These are phyloP conservation scores for Chloroceryle inda DNA, from an alignment of 2,797 vertebrate genomes.

Conservation along the genomic window DNA sequence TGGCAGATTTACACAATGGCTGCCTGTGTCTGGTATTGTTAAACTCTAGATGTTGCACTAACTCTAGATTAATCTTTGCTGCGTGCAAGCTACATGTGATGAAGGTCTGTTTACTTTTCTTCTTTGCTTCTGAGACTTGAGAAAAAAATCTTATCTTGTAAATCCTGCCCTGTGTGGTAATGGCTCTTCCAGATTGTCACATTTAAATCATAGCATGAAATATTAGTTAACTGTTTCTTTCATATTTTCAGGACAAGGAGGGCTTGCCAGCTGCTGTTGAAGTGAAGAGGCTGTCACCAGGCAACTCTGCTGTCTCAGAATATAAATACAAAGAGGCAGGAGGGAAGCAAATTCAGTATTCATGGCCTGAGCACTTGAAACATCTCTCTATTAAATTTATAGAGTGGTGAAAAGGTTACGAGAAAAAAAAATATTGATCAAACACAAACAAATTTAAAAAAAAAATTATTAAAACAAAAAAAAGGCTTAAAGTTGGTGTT, in stretches of 20 bases:
- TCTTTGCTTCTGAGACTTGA: slow-evolving; percentile 20
- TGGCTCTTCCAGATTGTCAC: slow-evolving; percentile 27
- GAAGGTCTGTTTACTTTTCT: slow-evolving; percentile 10
- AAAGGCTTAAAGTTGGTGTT: neutral
- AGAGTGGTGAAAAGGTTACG: slow-evolving; percentile 44
- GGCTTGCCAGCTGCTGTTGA: slow-evolving; percentile 63
- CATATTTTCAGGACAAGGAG: slow-evolving; percentile 33
- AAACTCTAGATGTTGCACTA: neutral
- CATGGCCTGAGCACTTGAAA: slow-evolving; percentile 43
- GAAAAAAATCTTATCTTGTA: slow-evolving; percentile 33
- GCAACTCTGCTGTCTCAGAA: slow-evolving; percentile 47
- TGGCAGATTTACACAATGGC: neutral
- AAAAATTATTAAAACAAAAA: neutral
- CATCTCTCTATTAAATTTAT: slow-evolving; percentile 61
- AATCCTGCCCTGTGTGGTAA: neutral
- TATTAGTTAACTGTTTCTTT: slow-evolving; percentile 57
- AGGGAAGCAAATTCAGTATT: slow-evolving; percentile 45
- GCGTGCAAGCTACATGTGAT: neutral
- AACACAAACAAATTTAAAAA: neutral
- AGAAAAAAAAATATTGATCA: slow-evolving; percentile 4
- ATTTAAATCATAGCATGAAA: slow-evolving; percentile 62
- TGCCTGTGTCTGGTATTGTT: neutral
- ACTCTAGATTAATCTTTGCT: slow-evolving; percentile 29
- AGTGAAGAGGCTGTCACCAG: slow-evolving; percentile 65
- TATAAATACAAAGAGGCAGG: slow-evolving; percentile 56